Base-by-base conservation (phyloP, 2,888 invertebrate species). In the Pteria penguin region DNA sequence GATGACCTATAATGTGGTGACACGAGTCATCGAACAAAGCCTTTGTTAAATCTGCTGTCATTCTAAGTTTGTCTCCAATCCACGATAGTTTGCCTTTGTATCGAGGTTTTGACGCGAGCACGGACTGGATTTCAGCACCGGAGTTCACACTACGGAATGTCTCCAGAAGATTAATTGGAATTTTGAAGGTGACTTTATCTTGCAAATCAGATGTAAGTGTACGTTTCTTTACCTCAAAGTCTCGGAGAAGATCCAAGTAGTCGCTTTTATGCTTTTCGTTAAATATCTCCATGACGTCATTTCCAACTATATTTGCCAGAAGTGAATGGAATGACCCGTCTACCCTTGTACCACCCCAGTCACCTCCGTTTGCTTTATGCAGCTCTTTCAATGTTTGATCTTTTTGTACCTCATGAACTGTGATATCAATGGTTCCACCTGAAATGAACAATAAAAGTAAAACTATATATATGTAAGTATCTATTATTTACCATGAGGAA, bases 11-110 rank as follows among this genome's bases (percentile, higher is more conserved):
- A 27, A 79, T 71, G 26, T 63, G 67, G 14, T 73, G 63, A 45
- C 72, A 72, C 2, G 82, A 24, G 3, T 58, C 71, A 8, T 67
- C 36, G 36, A 83, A 81, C 3, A 83, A n/a, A n/a, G n/a, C n/a
- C n/a, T n/a, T n/a, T n/a, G n/a, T n/a, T n/a, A n/a, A n/a, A n/a
- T n/a, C n/a, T n/a, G n/a, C n/a, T n/a, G n/a, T n/a, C n/a, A n/a
- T n/a, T n/a, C n/a, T n/a, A n/a, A n/a, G n/a, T n/a, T n/a, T n/a
- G n/a, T n/a, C n/a, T n/a, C n/a, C n/a, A n/a, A n/a, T n/a, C n/a
- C n/a, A n/a, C n/a, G n/a, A 14, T 60, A 27, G 24, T 32, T 54
- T 55, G 27, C 31, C 11, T n/a, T n/a, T 8, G n/a, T n/a, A n/a
- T n/a, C 24, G 11, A 65, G 11, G 1, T 63, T 57, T 24, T 52